These are phyloP conservation scores for Meteorus cinctellus DNA, from an alignment of 2,888 invertebrate species.

Conservation along the genomic window DNA sequence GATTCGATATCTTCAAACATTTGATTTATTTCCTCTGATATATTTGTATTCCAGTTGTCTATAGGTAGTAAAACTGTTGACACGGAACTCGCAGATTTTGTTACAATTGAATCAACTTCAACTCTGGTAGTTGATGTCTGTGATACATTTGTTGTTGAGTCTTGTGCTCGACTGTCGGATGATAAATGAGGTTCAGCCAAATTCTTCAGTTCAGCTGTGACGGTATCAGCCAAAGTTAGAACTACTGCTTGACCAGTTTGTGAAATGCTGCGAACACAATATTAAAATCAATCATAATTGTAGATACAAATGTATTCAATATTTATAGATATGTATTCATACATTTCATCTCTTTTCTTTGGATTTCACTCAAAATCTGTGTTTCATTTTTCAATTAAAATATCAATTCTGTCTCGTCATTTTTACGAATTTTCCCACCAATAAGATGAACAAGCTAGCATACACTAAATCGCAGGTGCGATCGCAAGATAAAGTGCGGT, in stretches of 20 bases:
- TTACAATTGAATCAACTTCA: slow-evolving; percentile 48
- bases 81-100: slow-evolving; percentile 38
- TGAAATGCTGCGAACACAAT: slow-evolving; percentile 75
- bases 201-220: slow-evolving; percentile 77
- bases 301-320: not conserved
- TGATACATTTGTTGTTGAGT: slow-evolving; percentile 63
- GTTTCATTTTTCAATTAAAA: not conserved
- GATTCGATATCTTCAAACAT: slow-evolving; percentile 36
- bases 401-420: not conserved
- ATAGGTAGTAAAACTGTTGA: not conserved
- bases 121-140: slow-evolving; percentile 50
- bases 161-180: slow-evolving; percentile 74
- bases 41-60: slow-evolving; percentile 26
- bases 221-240: slow-evolving; percentile 78
- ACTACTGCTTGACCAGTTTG: slow-evolving; percentile 78
- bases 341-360: not conserved
- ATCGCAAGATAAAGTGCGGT: slow-evolving; percentile 62
- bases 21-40: slow-evolving; percentile 25
- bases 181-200: slow-evolving; percentile 75
- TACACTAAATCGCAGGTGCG: slow-evolving; percentile 63
- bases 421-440: slow-evolving; percentile 60
- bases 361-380: not conserved
- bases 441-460: slow-evolving; percentile 62
- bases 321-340: not conserved
- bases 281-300: slow-evolving; percentile 5